Evolutionary conservation across 2,113 vertebrate genomes (phyloP).

Genomic region (Coptodon bakossiorum): DNA sequence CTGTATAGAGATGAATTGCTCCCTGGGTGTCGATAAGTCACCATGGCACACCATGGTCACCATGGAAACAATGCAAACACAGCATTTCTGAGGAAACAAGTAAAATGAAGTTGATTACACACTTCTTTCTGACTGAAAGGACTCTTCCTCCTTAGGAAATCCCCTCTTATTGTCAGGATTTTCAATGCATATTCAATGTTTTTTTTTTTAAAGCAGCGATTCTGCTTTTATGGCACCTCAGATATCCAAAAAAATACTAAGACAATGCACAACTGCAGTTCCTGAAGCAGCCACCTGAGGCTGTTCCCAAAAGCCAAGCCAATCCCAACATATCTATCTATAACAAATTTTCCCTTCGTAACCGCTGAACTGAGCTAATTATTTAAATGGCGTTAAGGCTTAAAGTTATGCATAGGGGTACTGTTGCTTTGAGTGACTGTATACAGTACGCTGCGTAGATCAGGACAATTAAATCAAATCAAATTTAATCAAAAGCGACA

Average conservation of each 20-base stretch:
- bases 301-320: neutral
- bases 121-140: neutral
- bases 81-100: constrained; percentile 40
- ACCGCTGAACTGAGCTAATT: neutral
- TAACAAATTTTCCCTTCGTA: neutral
- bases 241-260: neutral
- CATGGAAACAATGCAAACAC: constrained; percentile 69
- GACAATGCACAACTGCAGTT: neutral
- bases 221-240: neutral
- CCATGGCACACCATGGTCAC: constrained; percentile 53
- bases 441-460: neutral
- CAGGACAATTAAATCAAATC: neutral
- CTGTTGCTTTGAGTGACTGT: neutral
- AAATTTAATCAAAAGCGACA: neutral
- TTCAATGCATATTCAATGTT: neutral
- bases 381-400: neutral
- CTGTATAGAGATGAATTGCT: constrained; percentile 59
- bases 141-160: neutral
- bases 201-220: neutral
- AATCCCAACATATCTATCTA: neutral
- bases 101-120: constrained; percentile 49
- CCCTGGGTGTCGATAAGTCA: constrained; percentile 61
- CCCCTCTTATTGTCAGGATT: neutral
- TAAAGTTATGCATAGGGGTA: neutral
- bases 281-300: neutral